Evolutionary conservation across 2,888 invertebrate genomes (phyloP), one percentile per base, ranked within the genome.

Genomic region (Zygothrica quintamaculata): DNA sequence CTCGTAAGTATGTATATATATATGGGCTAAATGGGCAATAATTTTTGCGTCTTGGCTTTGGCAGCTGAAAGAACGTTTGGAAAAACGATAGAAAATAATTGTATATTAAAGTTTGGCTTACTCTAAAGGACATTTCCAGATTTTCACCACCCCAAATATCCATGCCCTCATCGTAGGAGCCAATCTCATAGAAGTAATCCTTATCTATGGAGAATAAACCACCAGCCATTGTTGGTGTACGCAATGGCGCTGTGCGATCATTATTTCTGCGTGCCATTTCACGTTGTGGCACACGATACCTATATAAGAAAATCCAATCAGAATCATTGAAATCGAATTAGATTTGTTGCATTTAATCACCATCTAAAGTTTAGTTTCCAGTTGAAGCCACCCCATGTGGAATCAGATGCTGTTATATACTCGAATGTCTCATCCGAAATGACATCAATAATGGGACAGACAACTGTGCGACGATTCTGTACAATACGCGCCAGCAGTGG

Each of bases 361-460:
- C 98, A 99, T 92, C 99, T 95, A 92, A 99, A 99, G 92, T 99
- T 99, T 51, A 99, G 93, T 92, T 99, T 99, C 99, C 99, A 99
- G 92, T 99, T 99, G 92, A 99, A 99, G 16, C 99, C 99, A 68
- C 99, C 99, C 99, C 99, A 99, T 0, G 99, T 99, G 95, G 98
- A 98, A 90, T 99, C 99, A 1, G 98, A 98, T 0, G 99, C 99
- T 47, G 98, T 97, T 69, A 99, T 97, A 92, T 99, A 99, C 92
- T 99, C 99, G 92, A 99, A 99, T 3, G 98, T 98, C 86, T 99
- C 99, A 91, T 99, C 99, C 42, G 98, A 98, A 88, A 99, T 99
- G 59, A 99, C 98, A 91, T 99, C 99, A 84, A 99, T 99, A 78
- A 99, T 98, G 6, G 99, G 99, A 91, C 99, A 98, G 3, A 98